These are phyloP conservation scores for Drosophila nigritarsus DNA, from an alignment of 2,888 invertebrate genomes.

Conservation along the genomic window DNA sequence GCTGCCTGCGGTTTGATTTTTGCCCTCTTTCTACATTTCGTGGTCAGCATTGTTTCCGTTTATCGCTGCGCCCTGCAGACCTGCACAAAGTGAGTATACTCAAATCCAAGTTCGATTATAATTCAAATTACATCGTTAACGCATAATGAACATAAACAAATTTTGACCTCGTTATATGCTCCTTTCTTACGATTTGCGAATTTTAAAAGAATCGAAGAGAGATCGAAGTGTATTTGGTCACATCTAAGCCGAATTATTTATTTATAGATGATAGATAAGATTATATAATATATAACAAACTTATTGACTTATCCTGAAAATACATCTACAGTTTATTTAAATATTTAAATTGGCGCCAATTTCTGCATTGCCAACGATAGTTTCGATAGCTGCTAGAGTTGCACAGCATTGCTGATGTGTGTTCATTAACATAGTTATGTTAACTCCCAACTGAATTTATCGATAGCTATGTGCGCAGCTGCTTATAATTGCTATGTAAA, in stretches of 20 bases:
- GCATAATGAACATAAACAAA: not conserved
- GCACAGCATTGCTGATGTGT: not conserved
- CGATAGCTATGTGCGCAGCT: not conserved
- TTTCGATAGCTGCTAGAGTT: not conserved
- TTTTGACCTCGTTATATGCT: not conserved
- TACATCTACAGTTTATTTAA: not conserved
- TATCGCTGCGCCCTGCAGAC: conserved; percentile 84
- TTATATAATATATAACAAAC: too few relatives aligned
- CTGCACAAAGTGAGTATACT: conserved; percentile 83
- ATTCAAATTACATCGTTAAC: not conserved
- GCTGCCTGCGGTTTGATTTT: conserved; percentile 84
- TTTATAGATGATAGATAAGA: not conserved
- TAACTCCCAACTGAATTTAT: not conserved
- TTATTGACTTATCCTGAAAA: not conserved
- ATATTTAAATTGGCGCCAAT: not conserved
- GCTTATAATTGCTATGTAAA: not conserved
- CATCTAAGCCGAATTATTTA: not conserved
- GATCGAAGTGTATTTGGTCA: not conserved
- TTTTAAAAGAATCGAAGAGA: not conserved
- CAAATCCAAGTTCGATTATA: not conserved
- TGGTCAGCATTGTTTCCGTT: conserved; percentile 84
- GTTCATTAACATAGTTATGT: not conserved
- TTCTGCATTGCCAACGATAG: not conserved
- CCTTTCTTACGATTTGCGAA: not conserved
- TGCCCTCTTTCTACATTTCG: conserved; percentile 82